Evolutionary conservation across 2,113 vertebrate species (phyloP).

Genomic region (Ctenodactylus gundi): DNA sequence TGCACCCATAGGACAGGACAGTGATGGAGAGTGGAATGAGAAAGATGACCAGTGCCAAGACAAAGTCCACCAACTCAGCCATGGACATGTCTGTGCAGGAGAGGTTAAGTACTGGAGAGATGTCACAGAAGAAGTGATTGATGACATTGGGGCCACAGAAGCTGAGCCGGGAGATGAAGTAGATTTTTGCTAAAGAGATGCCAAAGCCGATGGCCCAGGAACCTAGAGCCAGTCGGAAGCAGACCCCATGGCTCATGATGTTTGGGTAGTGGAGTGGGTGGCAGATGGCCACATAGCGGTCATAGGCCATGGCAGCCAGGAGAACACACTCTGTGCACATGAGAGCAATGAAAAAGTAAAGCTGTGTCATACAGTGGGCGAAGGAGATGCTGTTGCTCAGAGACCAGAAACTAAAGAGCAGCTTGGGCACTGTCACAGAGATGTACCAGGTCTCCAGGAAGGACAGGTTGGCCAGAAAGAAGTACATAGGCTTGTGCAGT

Average conservation of each 20-base stretch:
- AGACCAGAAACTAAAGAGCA: conserved; percentile 76
- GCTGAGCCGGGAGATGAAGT: conserved; percentile 76
- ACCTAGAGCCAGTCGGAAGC: conserved; percentile 68
- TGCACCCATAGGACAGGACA: conserved; percentile 72
- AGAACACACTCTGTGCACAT: conserved; percentile 81
- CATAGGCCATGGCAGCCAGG: conserved; percentile 80
- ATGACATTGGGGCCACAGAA: conserved; percentile 81
- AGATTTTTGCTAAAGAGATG: conserved; percentile 78
- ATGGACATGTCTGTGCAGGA: conserved; percentile 81
- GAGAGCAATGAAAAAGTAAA: conserved; percentile 81
- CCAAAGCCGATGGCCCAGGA: conserved; percentile 78
- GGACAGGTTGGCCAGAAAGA: conserved; percentile 79
- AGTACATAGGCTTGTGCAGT: conserved; percentile 81
- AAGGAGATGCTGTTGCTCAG: conserved; percentile 75
- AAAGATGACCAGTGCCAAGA: conserved; percentile 73
- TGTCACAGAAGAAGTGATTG: conserved; percentile 83
- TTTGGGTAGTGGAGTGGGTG: conserved; percentile 73
- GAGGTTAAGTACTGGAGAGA: conserved; percentile 80
- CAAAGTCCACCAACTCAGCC: conserved; percentile 79
- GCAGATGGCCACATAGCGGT: conserved; percentile 78
- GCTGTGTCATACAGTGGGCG: conserved; percentile 75
- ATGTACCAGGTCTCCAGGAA: conserved; percentile 83
- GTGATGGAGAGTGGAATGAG: conserved; percentile 74
- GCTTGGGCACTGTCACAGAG: conserved; percentile 79
- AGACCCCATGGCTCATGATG: conserved; percentile 73